Evolutionary conservation across 2,888 invertebrate genomes (phyloP), one percentile per base, ranked within the genome.

Genomic region (Poecilobothrus nobilitatus): DNA sequence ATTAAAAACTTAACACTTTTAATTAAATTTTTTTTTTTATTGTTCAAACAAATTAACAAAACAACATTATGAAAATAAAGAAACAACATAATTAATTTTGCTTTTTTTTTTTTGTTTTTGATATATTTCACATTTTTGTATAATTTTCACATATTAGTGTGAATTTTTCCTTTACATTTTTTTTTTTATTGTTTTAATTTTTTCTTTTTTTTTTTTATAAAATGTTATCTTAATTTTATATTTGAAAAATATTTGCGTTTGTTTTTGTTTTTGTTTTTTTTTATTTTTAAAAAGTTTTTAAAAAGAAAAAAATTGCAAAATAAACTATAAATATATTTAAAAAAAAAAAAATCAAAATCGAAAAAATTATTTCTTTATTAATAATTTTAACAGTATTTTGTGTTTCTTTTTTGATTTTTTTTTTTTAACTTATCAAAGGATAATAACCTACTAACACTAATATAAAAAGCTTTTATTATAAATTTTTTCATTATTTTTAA

Each of bases 371-470:
- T 53, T 37, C 12, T 37, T 37, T 37, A 10, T 37, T 18, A 18
- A 53, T 53, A 53, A 53, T 53, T 53, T 12, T 53, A 53, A 53
- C 53, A 53, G 53, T 53, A 18, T 53, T 53, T 18, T 18, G 9
- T 53, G 3, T 53, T 53, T 53, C 15, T 53, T 53, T 18, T 12
- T 53, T 53, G 9, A 53, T 12, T 53, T 53, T 53, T 53, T 53
- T 53, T 53, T 53, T 53, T 9, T 18, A 53, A 18, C 53, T 53
- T 53, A 53, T 53, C 53, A 53, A 53, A 53, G 53, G 53, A 53
- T 53, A 53, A 53, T 53, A 53, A 53, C 53, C 53, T 53, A 53
- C 53, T 53, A 53, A 53, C 53, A 53, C 53, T 53, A 53, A 53
- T 53, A 53, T 53, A 53, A 53, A 53, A 53, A 53, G 53, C 53